Percentiles rank a stretch among this genome's conserved stretches.
These are phyloP conservation scores for Holothuria glaberrima DNA, from an alignment of 35 echinoderm and acorn worm species.

Conservation along the genomic window DNA sequence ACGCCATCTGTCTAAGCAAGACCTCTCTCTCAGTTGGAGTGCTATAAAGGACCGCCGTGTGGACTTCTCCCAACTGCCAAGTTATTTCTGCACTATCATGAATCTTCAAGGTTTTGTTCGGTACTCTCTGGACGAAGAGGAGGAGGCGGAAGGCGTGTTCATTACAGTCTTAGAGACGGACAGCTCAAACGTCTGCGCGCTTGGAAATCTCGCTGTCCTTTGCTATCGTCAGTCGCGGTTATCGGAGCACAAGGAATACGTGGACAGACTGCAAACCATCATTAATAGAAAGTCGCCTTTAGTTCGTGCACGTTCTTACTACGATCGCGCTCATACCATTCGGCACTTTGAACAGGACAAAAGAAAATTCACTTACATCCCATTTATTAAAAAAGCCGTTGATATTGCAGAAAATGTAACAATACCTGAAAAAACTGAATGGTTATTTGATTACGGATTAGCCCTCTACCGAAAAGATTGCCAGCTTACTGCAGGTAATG, in stretches of 20 bases:
- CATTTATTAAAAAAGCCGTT: slow-evolving; percentile 70
- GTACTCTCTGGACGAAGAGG: slow-evolving; percentile 64
- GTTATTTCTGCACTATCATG: slow-evolving; percentile 50
- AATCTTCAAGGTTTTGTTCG: slow-evolving; percentile 81
- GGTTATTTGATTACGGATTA: slow-evolving; percentile 85
- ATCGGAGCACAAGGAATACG: slow-evolving; percentile 56
- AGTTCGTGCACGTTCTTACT: slow-evolving; percentile 61
- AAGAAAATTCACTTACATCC: slow-evolving; percentile 80
- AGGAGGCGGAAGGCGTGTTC: slow-evolving; percentile 62
- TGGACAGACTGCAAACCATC: slow-evolving; percentile 48
- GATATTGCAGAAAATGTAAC: slow-evolving; percentile 48
- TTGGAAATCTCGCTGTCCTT: slow-evolving; percentile 76
- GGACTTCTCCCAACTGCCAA: slow-evolving; percentile 69
- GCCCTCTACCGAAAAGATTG: slow-evolving; percentile 72
- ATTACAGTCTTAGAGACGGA: slow-evolving; percentile 63
- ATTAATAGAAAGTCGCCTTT: slow-evolving; percentile 11
- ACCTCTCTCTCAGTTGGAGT: slow-evolving; percentile 38
- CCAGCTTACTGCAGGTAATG: slow-evolving; percentile 66
- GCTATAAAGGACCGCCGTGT: slow-evolving; percentile 31
- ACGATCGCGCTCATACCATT: slow-evolving; percentile 82
- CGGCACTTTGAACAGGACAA: slow-evolving; percentile 85
- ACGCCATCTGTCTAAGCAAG: slow-evolving; percentile 50
- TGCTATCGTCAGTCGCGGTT: slow-evolving; percentile 71
- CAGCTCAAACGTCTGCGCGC: slow-evolving; percentile 66
- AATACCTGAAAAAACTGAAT: slow-evolving; percentile 78